Percentiles rank a stretch among this genome's conserved stretches.
Conservation (phyloP, 1,140 invertebrate species). For the Ceratosolen fusciceps region DNA sequence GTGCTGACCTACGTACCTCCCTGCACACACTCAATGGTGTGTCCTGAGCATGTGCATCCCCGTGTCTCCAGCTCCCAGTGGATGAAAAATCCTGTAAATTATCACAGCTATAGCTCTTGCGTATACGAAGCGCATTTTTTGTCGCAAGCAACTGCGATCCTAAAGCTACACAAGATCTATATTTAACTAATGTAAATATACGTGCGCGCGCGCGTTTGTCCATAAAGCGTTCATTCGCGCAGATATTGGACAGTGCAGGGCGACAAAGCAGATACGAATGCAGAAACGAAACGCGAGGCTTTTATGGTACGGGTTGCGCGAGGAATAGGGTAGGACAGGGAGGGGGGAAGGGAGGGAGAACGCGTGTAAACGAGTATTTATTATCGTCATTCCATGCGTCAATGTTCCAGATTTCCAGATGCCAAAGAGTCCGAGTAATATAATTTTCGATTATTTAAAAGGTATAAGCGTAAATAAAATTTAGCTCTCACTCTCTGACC, state of each 20-base stretch:
- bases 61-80: constrained; percentile 43
- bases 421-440: too few species aligned
- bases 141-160: constrained; percentile 47
- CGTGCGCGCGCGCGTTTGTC: too few species aligned
- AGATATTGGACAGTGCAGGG: too few species aligned
- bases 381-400: neutral
- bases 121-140: constrained; percentile 48
- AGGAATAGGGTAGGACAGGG: too few species aligned
- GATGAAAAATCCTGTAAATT: constrained; percentile 57
- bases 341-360: too few species aligned
- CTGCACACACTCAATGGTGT: too few species aligned
- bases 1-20: too few species aligned
- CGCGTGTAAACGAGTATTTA: too few species aligned
- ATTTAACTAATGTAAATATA: constrained; percentile 9
- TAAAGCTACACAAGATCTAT: neutral
- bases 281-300: neutral
- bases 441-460: too few species aligned
- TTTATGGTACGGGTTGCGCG: neutral
- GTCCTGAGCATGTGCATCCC: neutral
- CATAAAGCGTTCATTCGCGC: too few species aligned
- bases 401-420: neutral
- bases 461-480: too few species aligned
- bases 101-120: constrained; percentile 52
- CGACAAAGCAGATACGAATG: neutral
- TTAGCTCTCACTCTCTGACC: too few species aligned